Evolutionary conservation across 1,140 invertebrate genomes (phyloP), one percentile per base, ranked within the genome.

Genomic region (Fopius arisanus): DNA sequence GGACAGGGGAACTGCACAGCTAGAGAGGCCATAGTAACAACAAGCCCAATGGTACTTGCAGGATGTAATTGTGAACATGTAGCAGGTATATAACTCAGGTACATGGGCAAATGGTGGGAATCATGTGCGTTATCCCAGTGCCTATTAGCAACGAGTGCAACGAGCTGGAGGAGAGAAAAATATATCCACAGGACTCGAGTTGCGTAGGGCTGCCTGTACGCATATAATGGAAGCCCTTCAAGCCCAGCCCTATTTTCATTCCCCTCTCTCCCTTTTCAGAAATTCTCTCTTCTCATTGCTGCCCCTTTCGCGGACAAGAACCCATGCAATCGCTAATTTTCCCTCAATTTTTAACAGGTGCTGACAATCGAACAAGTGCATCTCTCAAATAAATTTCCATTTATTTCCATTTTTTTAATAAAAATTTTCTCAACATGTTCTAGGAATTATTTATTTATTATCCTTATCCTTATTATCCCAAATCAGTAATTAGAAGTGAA

Each of bases 171-270:
- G 19, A 59, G 23, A 28, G 23, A 59, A 28, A 59, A 59, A 59
- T 26, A 82, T 81, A 78, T 77, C 75, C 43, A 72, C 72, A 82
- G 79, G 78, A 80, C 75, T 79, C 72, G 31, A 41, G 51, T 68
- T 73, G 72, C 73, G 67, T 70, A 67, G 77, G 75, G 79, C 12
- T 82, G 76, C 79, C 78, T 76, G 80, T 74, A 81, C 81, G 82
- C 80, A 79, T 78, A 81, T 79, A 82, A 84, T 82, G 81, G 84
- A 86, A 86, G 80, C 83, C 83, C 82, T 82, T 83, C 79, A 84
- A 85, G 83, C 82, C n/a, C 81, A 76, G 77, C 79, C 78, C 81
- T 12, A n/a, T 65, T 67, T 29, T 19, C 31, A 16, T 29, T 68
- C 26, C 48, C 33, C 23, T 65, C 29, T 31, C 66, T 62, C 65